phyloP scores from a whole-genome alignment of 37 sponge, comb jelly and placozoan genomes.

The Bolinopsis microptera region DNA sequence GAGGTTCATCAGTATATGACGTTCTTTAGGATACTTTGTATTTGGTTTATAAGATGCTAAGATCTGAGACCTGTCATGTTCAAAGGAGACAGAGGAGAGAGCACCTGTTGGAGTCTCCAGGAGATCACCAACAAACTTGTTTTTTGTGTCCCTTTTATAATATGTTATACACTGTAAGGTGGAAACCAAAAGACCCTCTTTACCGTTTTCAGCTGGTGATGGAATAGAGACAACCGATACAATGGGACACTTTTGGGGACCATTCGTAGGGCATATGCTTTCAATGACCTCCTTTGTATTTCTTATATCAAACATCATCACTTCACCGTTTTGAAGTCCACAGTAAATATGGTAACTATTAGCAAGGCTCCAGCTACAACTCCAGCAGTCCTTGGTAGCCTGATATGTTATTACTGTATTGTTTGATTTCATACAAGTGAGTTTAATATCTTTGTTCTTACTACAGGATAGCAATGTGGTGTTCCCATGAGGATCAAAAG shows the following conservation, averaged over 20 bases:
- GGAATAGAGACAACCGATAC: conserved; percentile 6
- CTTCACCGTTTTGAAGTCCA: conserved; percentile 53
- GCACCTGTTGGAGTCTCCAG: conserved; percentile 21
- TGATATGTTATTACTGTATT: conserved; percentile 36
- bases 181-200: background rate
- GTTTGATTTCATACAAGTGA: conserved; percentile 51
- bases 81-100: conserved; percentile 27
- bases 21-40: conserved; percentile 8
- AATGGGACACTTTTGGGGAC: conserved; percentile 8
- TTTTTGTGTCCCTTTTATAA: background rate
- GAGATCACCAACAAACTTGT: background rate
- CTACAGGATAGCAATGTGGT: conserved; percentile 38
- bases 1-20: conserved; percentile 28
- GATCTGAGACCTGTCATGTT: background rate
- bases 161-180: conserved; percentile 28
- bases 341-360: background rate
- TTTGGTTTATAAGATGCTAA: conserved; percentile 52
- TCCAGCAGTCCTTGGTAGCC: conserved; percentile 16
- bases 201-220: conserved; percentile 22
- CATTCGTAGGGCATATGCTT: background rate
- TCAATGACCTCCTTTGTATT: conserved; percentile 27
- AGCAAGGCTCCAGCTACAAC: conserved; percentile 43
- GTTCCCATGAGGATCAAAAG: conserved; percentile 62
- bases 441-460: conserved; percentile 19
- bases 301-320: conserved; percentile 28